Conservation (phyloP, 2,888 invertebrate genomes). For the Caenorhabditis sulstoni region DNA sequence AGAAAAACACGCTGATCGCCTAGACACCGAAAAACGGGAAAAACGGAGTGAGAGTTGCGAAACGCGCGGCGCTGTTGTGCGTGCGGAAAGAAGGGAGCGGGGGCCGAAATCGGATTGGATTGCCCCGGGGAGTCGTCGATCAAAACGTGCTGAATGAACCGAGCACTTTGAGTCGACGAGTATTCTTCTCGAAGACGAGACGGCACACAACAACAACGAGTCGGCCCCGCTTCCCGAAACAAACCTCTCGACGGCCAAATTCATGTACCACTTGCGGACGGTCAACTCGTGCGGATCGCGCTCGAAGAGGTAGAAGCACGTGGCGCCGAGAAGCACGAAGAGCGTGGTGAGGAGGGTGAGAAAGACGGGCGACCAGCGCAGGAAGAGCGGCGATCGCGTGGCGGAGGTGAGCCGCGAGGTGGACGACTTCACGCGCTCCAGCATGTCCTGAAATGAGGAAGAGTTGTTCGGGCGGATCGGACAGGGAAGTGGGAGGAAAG, state of each 20-base stretch:
- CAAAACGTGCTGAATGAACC: slow-evolving; percentile 53
- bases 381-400: slow-evolving; percentile 52
- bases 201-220: too few relatives aligned
- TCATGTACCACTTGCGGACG: slow-evolving; percentile 70
- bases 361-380: slow-evolving; percentile 48
- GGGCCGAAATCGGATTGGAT: slow-evolving; percentile 44
- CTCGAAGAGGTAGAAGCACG: slow-evolving; percentile 73
- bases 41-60: slow-evolving; percentile 43
- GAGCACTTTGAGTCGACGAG: slow-evolving; percentile 4
- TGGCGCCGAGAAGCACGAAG: slow-evolving; percentile 73
- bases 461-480: not conserved
- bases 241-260: slow-evolving; percentile 70
- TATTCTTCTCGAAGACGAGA: too few relatives aligned
- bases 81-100: not conserved
- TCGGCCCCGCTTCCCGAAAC: not conserved
- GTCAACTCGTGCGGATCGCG: slow-evolving; percentile 66
- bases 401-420: slow-evolving; percentile 46
- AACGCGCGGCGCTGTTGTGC: not conserved
- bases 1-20: slow-evolving; percentile 20
- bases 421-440: slow-evolving; percentile 57
- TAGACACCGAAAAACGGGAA: slow-evolving; percentile 46
- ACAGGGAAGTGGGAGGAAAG: not conserved
- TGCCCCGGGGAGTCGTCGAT: slow-evolving; percentile 52
- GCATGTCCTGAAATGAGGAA: slow-evolving; percentile 55
- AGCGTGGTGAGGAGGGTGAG: slow-evolving; percentile 56